These are phyloP conservation scores for Cremastobaeus sp. DNA, from an alignment of 2,888 invertebrate genomes.

Conservation along the genomic window DNA sequence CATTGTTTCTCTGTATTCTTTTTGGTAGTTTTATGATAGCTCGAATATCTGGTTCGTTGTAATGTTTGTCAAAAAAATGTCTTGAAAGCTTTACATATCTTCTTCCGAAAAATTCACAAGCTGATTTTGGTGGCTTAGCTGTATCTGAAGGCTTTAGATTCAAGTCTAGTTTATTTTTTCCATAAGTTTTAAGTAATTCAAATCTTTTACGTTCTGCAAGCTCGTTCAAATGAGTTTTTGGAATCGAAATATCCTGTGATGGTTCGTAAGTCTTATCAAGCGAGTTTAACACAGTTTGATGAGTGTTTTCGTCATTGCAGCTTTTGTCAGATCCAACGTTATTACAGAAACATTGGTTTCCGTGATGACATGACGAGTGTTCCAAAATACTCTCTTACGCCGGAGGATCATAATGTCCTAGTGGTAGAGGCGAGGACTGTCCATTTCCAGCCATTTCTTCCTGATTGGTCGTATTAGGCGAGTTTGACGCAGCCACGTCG, in stretches of 20 bases:
- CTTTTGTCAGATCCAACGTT: no score
- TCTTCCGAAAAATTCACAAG: neutral
- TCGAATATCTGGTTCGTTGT: constrained; percentile 1
- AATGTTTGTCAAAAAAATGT: neutral
- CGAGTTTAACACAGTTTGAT: neutral
- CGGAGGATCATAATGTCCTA: no score
- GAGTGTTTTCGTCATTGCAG: no score
- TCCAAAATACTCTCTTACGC: no score
- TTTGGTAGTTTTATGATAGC: neutral
- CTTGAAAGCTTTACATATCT: neutral
- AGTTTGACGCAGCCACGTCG: no score
- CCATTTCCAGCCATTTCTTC: no score
- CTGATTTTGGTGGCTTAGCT: neutral
- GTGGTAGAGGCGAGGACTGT: no score
- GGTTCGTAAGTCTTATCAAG: constrained; percentile 1
- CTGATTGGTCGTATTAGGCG: no score
- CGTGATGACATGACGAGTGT: no score
- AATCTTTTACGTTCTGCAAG: neutral
- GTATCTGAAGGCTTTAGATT: neutral
- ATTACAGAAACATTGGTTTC: no score
- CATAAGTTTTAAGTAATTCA: neutral
- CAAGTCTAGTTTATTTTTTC: neutral
- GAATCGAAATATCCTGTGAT: neutral
- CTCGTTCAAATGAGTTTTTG: neutral
- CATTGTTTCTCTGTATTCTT: neutral